A percentile compares a stretch with the other conserved stretches of the same genome.
phyloP scores from a whole-genome alignment of 2,797 vertebrate species.

The Ctenopoma kingsleyae region DNA sequence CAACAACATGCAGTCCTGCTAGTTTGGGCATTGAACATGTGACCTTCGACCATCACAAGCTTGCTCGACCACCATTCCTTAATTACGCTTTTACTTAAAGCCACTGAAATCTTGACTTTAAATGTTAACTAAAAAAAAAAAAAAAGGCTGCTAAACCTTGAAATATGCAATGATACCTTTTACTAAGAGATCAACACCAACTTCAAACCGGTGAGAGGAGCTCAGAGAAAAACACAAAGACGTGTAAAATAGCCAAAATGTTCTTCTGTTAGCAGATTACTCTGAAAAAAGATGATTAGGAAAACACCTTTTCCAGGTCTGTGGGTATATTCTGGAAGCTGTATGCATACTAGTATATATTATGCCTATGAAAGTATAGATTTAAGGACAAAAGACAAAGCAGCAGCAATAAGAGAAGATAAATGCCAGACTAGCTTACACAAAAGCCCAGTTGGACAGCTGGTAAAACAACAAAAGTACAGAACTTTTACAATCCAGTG shows the following conservation, averaged over 20 bases:
- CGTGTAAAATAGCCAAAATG: background rate
- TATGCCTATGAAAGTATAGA: background rate
- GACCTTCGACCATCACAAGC: no score
- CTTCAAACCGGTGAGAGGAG: background rate
- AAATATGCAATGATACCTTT: background rate
- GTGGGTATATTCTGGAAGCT: background rate
- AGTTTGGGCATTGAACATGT: no score
- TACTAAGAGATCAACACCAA: background rate
- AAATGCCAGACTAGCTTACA: constrained; percentile 24
- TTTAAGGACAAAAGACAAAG: background rate
- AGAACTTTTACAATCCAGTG: constrained; percentile 53
- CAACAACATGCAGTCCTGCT: no score
- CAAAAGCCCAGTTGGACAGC: constrained; percentile 55
- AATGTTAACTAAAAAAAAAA: no score
- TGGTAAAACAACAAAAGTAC: constrained; percentile 60
- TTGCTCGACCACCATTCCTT: no score
- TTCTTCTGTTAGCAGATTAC: background rate
- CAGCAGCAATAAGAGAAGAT: constrained; percentile 14
- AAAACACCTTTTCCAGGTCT: background rate
- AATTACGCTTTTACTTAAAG: no score
- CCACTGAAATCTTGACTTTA: no score
- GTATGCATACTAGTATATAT: background rate
- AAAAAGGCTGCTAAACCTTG: no score
- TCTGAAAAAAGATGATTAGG: background rate
- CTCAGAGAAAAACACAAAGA: background rate